phyloP scores from a whole-genome alignment of 1,140 invertebrate genomes.

The Drosophila pseudoobscura region DNA sequence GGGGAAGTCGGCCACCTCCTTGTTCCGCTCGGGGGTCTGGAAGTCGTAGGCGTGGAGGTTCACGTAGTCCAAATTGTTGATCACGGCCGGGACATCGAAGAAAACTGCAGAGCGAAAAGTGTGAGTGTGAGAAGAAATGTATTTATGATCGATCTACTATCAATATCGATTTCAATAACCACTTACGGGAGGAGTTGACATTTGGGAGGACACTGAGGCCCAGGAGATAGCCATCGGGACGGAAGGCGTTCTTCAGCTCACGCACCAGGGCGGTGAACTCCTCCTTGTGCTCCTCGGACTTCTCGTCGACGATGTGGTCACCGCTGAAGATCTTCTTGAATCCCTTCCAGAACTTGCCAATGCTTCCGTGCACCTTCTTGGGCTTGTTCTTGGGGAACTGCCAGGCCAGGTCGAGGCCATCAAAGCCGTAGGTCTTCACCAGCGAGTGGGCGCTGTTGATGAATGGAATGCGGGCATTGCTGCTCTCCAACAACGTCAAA shows the following conservation, averaged over 20 bases:
- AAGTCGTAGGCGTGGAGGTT: conserved; percentile 92
- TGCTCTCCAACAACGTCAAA: conserved; percentile 86
- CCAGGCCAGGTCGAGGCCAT: conserved; percentile 94
- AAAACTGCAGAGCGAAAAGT: conserved; percentile 86
- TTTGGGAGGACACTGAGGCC: conserved; percentile 90
- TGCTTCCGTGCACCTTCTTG: conserved; percentile 88
- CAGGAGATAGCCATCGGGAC: conserved; percentile 87
- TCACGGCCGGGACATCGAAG: conserved; percentile 89
- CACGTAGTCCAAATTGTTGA: conserved; percentile 90
- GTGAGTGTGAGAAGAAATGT: not conserved
- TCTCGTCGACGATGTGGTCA: conserved; percentile 88
- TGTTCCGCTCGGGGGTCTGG: conserved; percentile 88
- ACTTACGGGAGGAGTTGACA: conserved; percentile 89
- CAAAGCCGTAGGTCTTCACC: conserved; percentile 91
- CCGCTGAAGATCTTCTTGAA: conserved; percentile 90
- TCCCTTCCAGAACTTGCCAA: conserved; percentile 88
- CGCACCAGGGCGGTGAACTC: conserved; percentile 89
- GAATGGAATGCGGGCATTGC: conserved; percentile 89
- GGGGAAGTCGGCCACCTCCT: conserved; percentile 90
- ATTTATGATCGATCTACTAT: not conserved
- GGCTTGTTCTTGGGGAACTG: conserved; percentile 91
- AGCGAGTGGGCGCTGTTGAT: conserved; percentile 89
- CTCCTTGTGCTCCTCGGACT: conserved; percentile 90
- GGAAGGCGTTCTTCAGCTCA: conserved; percentile 88
- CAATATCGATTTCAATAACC: not conserved